Evolutionary conservation across 2,113 vertebrate genomes (phyloP), one percentile per base, ranked within the genome.

Genomic region (Empidonax alnorum): DNA sequence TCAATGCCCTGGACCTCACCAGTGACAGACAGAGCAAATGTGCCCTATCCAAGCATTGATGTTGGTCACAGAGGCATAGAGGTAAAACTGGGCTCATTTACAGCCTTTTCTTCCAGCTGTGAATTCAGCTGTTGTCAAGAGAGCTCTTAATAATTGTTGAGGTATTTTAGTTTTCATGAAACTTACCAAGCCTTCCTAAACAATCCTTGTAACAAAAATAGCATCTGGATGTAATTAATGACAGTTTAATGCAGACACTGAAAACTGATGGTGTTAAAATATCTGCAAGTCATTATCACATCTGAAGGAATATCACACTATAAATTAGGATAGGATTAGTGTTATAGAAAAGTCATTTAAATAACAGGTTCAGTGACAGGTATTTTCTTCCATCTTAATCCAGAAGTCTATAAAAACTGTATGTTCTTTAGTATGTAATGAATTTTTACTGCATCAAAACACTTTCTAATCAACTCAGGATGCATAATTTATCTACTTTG

Each of bases 371-470:
- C 10, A 68, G 7, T 37, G 56, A 65, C 37, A 28, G 17, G 5
- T n/a, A 53, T 79, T 65, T 96, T 69, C 59, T 87, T 62, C 72
- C 31, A 22, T 76, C 63, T 69, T 90, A 80, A 88, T 80, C 23
- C 52, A 84, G n/a, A 80, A 87, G 8, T 16, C 74, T 80, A 11
- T 83, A 80, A 91, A 87, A 89, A n/a, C 16, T 41, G 2, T 3
- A 50, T 81, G 25, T 75, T 84, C 50, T 90, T 94, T 44, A 75
- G 20, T 73, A 83, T 7, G 3, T 25, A 69, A 80, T 80, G 24
- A 90, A 49, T 62, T 89, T 95, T 91, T 85, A 75, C 56, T 73
- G 25, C 69, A 85, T n/a, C 56, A 68, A 71, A 90, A 76, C n/a
- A 81, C 28, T 82, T 90, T 69, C 44, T 58, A 81, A 94, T 72